phyloP scores from a whole-genome alignment of 2,888 invertebrate species.

The Machimus atricapillus region DNA sequence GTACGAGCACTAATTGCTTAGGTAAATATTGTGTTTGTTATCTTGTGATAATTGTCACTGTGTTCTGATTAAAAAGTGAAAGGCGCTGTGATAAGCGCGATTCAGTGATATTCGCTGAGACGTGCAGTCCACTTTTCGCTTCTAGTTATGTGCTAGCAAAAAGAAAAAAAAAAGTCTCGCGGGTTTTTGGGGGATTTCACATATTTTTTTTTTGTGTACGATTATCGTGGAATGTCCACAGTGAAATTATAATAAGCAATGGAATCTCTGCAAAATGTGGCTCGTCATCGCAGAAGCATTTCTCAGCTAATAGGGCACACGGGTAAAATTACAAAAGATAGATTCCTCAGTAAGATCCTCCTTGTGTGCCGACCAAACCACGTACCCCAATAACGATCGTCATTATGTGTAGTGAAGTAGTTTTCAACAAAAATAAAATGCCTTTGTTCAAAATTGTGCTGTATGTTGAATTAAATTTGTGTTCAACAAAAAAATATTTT shows the following conservation, averaged over 20 bases:
- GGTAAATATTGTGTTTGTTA: conserved; percentile 17
- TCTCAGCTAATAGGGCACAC: conserved; percentile 58
- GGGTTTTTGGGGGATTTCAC: not conserved
- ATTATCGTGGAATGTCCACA: not conserved
- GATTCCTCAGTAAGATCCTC: not conserved
- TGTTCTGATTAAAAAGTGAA: conserved; percentile 19
- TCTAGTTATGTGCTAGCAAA: not conserved
- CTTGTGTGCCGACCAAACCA: not conserved
- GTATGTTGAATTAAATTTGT: not conserved
- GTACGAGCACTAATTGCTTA: not conserved
- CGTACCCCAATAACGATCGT: not conserved
- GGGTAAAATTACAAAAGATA: conserved; percentile 55
- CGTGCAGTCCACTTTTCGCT: not conserved
- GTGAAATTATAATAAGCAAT: not conserved
- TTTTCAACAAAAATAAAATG: not conserved
- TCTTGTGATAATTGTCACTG: conserved; percentile 7
- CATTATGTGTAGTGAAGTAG: not conserved
- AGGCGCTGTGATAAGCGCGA: conserved; percentile 13
- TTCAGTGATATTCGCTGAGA: not conserved
- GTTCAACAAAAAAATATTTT: not conserved
- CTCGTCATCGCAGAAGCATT: conserved; percentile 61
- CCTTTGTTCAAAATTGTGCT: not conserved
- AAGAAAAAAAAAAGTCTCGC: not conserved
- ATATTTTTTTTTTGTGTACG: not conserved
- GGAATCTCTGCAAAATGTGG: not conserved